A percentile compares a stretch with the other conserved stretches of the same genome.
These are phyloP conservation scores for Kryptolebias ocellatus DNA, from an alignment of 2,797 vertebrate genomes.

Conservation along the genomic window DNA sequence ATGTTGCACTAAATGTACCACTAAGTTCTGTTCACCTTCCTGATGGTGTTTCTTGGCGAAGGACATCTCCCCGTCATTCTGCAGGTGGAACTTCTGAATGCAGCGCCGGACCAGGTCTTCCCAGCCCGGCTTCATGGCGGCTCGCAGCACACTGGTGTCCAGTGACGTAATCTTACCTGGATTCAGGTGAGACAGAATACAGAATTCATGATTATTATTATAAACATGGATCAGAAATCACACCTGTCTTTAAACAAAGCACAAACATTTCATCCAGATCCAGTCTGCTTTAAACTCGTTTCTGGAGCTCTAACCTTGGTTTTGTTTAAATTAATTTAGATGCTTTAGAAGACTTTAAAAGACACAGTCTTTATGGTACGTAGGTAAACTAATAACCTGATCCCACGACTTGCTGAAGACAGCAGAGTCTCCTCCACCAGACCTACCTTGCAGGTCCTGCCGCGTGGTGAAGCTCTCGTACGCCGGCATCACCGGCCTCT, in stretches of 20 bases:
- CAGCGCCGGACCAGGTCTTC: constrained; percentile 95
- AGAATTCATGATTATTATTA: neutral
- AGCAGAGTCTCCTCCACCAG: neutral
- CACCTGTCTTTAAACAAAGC: no score
- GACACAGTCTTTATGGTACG: no score
- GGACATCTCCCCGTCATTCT: constrained; percentile 91
- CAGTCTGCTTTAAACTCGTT: neutral
- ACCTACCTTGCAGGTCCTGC: constrained; percentile 95
- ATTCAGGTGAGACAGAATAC: neutral
- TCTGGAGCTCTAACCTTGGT: neutral
- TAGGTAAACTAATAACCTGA: no score
- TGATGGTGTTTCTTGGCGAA: constrained; percentile 96
- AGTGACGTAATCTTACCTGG: constrained; percentile 96
- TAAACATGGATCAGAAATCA: no score
- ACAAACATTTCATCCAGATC: neutral
- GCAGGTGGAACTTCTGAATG: constrained; percentile 95
- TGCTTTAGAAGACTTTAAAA: neutral
- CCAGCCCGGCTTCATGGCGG: constrained; percentile 97
- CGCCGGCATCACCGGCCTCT: constrained; percentile 86
- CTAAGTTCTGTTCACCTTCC: constrained; percentile 82
- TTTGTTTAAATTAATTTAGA: neutral
- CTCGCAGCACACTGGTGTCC: constrained; percentile 93
- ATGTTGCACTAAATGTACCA: neutral
- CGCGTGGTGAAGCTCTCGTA: constrained; percentile 96
- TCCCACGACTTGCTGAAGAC: no score